Base-by-base conservation (phyloP, 2,888 invertebrate species). In the Acholoe squamosa region DNA sequence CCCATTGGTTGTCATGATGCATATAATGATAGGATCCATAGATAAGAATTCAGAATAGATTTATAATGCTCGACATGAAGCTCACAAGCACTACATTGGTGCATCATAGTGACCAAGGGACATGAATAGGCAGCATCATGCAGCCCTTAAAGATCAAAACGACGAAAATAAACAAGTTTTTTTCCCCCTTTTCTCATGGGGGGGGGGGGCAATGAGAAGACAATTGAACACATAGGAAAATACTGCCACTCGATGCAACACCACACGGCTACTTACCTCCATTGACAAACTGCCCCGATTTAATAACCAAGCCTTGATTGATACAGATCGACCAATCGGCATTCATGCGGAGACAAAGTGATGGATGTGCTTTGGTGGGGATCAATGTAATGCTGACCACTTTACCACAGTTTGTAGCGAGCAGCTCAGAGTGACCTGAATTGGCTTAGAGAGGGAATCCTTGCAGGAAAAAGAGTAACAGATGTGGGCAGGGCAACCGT, bases 341-440 rank as follows among this genome's bases (percentile, higher is more conserved):
- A 80, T 80, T 80, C 80, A 80, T 80, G 34, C 80, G 0, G 22
- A 34, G n/a, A 12, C 43, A 80, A 80, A 80, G 1, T 80, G 80
- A 80, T 80, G 34, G 80, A 80, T 80, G 80, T 43, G 0, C 80
- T 80, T 80, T 43, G 80, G 34, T 80, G 61, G 25, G 61, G 71
- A 71, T 71, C 71, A 71, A 71, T 71, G 71, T 71, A 71, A 71
- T 71, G 71, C n/a, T 71, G 25, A 71, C 71, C 71, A 71, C 71
- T 71, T 71, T 71, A 71, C 71, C 25, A 25, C 71, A 71, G 71
- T 71, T 71, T 71, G 71, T 61, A 12, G 22, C 61, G 43, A 43
- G 43, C 43, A 43, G 5, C 61, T 61, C 14, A n/a, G n/a, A 14
- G 71, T 25, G 71, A 71, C 19, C 71, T 71, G n/a, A 28, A 71